Conservation (phyloP, 1,140 invertebrate genomes). For the Sipha flava region DNA sequence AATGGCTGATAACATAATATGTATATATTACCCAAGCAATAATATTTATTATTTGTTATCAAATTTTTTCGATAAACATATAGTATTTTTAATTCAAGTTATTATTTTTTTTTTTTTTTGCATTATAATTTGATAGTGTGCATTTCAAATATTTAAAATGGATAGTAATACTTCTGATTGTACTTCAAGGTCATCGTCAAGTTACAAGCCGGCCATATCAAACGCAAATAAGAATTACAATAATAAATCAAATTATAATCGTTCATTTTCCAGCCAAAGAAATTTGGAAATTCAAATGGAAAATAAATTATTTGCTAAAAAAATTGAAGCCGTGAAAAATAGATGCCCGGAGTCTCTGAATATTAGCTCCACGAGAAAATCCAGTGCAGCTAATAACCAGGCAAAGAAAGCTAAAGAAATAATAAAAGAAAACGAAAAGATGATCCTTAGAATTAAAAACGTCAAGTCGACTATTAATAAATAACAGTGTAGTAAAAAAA, state of each 20-base stretch:
- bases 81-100: no score
- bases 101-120: no score
- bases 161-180: background rate
- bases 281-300: background rate
- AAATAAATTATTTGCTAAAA: background rate
- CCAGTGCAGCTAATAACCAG: background rate
- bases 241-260: background rate
- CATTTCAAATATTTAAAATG: background rate
- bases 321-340: background rate
- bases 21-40: no score
- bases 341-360: background rate
- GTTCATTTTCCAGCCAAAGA: background rate
- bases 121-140: no score
- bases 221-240: background rate
- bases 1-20: no score
- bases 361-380: background rate
- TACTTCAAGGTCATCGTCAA: no score
- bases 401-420: background rate
- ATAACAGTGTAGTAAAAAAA: no score
- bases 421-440: background rate
- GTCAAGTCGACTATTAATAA: background rate
- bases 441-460: background rate
- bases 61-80: no score
- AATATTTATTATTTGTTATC: no score
- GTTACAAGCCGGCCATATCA: background rate